Evolutionary conservation across 30 jellyfish, hydroid and myxozoan genomes (phyloP).

Genomic region (Pseudorhiza aurosa): DNA sequence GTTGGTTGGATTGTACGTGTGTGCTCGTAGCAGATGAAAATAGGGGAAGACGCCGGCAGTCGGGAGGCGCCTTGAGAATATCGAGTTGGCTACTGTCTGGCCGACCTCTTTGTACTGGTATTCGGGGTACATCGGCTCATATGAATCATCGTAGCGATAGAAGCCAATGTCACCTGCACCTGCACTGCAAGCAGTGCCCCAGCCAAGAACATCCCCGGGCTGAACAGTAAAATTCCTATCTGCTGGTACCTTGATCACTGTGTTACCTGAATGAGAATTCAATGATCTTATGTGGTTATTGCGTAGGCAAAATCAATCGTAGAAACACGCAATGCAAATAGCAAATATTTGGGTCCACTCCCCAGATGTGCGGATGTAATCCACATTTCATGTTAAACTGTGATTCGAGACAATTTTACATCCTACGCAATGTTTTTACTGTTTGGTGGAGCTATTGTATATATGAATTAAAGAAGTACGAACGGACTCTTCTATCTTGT

Average conservation of each 20-base stretch:
- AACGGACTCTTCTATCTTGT: no score
- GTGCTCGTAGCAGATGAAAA: constrained; percentile 54
- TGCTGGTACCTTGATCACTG: constrained; percentile 43
- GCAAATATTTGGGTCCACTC: background rate
- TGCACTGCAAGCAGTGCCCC: constrained; percentile 29
- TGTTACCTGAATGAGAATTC: constrained; percentile 17
- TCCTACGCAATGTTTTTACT: no score
- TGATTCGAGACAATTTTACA: no score
- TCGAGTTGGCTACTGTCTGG: constrained; percentile 9
- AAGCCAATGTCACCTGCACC: constrained; percentile 42
- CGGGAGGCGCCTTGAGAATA: constrained; percentile 28
- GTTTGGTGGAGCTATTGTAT: no score
- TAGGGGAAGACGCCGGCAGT: constrained; percentile 17
- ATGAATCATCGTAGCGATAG: constrained; percentile 6
- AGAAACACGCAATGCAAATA: background rate
- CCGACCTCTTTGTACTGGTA: constrained; percentile 19
- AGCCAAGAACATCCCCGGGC: constrained; percentile 66
- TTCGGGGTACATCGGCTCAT: constrained; percentile 45
- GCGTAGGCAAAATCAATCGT: background rate
- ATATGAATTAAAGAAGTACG: no score
- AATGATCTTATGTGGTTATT: background rate
- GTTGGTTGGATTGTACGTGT: constrained; percentile 39
- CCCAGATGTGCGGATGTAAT: background rate
- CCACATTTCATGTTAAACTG: no score
- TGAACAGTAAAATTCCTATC: constrained; percentile 26